A percentile compares a stretch with the other conserved stretches of the same genome.
phyloP scores from a whole-genome alignment of 2,888 invertebrate genomes.

The Thymelicus acteon region DNA sequence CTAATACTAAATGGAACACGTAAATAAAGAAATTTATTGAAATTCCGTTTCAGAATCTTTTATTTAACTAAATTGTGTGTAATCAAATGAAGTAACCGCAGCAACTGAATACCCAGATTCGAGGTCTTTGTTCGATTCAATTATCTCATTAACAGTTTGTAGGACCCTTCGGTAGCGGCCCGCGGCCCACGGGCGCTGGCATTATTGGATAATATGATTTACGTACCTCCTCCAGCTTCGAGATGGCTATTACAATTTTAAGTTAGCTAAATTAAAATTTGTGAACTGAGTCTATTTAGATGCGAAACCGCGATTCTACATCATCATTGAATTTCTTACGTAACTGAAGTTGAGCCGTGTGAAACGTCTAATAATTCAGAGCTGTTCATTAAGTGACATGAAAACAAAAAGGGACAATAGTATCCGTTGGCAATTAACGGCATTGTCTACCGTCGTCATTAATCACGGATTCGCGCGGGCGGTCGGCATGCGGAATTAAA shows the following conservation, averaged over 20 bases:
- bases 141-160: slow-evolving; percentile 31
- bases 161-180: slow-evolving; percentile 8
- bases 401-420: not conserved
- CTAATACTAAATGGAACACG: too few relatives aligned
- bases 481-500: slow-evolving; percentile 8
- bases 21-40: not conserved
- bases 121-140: slow-evolving; percentile 32
- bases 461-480: slow-evolving; percentile 1
- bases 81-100: slow-evolving; percentile 11
- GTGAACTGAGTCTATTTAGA: slow-evolving; percentile 11
- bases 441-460: not conserved
- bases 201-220: slow-evolving; percentile 15
- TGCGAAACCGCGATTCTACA: not conserved
- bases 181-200: not conserved
- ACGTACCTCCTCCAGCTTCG: not conserved
- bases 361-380: not conserved
- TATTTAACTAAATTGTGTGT: slow-evolving; percentile 7
- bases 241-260: slow-evolving; percentile 25
- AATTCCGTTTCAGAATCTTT: not conserved
- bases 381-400: not conserved
- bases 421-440: slow-evolving; percentile 8
- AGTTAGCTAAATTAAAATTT: slow-evolving; percentile 5
- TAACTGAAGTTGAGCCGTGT: too few relatives aligned
- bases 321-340: too few relatives aligned
- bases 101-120: slow-evolving; percentile 2